Evolutionary conservation across 2,113 vertebrate species (phyloP).

Genomic region (Tiliqua scincoides): DNA sequence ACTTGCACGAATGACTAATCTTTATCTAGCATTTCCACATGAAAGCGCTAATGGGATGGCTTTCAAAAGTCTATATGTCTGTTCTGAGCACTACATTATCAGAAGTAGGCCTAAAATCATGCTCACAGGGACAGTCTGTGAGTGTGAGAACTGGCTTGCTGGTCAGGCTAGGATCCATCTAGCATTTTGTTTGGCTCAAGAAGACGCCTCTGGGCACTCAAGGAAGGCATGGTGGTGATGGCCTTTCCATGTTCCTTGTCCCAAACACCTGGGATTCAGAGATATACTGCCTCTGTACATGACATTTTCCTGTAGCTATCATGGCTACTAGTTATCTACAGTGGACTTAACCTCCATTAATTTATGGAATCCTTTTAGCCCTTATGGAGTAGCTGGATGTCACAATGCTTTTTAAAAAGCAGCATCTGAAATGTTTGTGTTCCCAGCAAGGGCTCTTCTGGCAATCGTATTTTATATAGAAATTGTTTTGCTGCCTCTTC

Average conservation of each 20-base stretch:
- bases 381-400: background rate
- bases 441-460: background rate
- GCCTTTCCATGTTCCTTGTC: background rate
- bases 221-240: background rate
- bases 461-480: background rate
- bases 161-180: background rate
- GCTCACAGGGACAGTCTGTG: background rate
- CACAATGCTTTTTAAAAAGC: background rate
- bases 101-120: background rate
- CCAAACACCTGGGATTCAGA: background rate
- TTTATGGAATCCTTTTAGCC: background rate
- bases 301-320: background rate
- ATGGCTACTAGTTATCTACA: background rate
- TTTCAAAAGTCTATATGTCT: background rate
- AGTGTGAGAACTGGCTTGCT: background rate
- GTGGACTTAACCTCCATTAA: background rate
- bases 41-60: background rate
- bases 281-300: too few species aligned
- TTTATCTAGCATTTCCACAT: conserved; percentile 1
- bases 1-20: background rate
- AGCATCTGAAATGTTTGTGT: background rate
- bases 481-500: too few species aligned
- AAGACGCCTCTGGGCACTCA: background rate
- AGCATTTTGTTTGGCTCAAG: background rate
- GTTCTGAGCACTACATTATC: background rate